Evolutionary conservation across 2,113 vertebrate species (phyloP), one percentile per base, ranked within the genome.

Genomic region (Paradoxurus hermaphroditus): DNA sequence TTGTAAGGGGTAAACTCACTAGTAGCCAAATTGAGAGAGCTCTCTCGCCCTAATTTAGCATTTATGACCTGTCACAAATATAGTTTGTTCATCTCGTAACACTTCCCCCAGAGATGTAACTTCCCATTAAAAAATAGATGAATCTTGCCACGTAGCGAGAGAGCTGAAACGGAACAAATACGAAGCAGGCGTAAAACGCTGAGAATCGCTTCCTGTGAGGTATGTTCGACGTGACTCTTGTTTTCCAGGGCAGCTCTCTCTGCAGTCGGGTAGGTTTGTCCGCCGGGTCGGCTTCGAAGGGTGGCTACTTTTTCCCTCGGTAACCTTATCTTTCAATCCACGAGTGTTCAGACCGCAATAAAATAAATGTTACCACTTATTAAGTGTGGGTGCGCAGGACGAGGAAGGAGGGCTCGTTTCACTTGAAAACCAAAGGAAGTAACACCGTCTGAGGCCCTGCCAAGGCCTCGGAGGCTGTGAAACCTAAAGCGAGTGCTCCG

Each of bases 101-200:
- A 85, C 79, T 51, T 94, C 44, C 46, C 34, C 46, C 63, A 34
- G 86, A 98, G 95, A 97, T 86, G 89, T 41, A 97, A 89, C 23
- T 97, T 92, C 86, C 84, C 86, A 94, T 97, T 98, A 72, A 88
- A 90, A 92, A 92, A 77, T 49, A 21, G 89, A 87, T 94, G 88
- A 88, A 96, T 95, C 83, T 91, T 53, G 65, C 44, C n/a, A 15
- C n/a, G 36, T 25, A 21, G 62, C 23, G 44, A 91, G 75, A 41
- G 1, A 84, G 25, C 34, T 0, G 0, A 89, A 96, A 89, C n/a
- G n/a, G 59, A 86, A 82, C 86, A 94, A 95, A 75, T 53, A 87
- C 2, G 65, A 85, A 90, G 39, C 21, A 16, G 14, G 39, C 10
- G 8, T 29, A 72, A 81, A 86, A 31, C 34, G n/a, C 62, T 51